Conservation (phyloP, 2,797 vertebrate species). For the Pangasius sanitwongsei region DNA sequence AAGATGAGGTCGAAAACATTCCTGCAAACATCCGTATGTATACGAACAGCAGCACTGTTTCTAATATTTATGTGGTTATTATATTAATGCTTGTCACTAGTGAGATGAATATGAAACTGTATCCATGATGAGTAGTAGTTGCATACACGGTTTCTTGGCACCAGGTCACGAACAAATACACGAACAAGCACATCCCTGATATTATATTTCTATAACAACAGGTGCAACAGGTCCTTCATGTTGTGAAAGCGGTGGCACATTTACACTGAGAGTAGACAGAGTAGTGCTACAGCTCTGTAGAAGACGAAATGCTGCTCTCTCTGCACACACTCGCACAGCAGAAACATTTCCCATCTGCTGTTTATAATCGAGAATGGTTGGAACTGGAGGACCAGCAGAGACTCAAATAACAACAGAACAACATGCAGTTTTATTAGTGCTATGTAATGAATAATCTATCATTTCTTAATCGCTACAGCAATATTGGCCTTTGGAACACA, state of each 20-base stretch:
- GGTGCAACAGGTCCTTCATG: not conserved
- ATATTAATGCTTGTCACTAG: not conserved
- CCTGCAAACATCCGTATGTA: not conserved
- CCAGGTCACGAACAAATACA: not conserved
- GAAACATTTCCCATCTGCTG: slow-evolving; percentile 7
- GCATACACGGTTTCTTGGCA: not conserved
- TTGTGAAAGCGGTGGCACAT: not conserved
- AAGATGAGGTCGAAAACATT: not conserved
- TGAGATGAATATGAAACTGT: not conserved
- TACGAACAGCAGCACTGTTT: not conserved
- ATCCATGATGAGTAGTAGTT: not conserved
- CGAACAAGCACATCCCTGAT: not conserved
- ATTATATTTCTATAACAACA: not conserved
- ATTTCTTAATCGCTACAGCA: slow-evolving; percentile 21
- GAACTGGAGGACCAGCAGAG: slow-evolving; percentile 23
- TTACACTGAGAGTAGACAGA: not conserved
- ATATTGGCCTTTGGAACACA: not conserved
- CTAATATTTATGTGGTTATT: not conserved
- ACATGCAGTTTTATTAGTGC: slow-evolving; percentile 26
- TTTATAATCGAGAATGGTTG: slow-evolving; percentile 10
- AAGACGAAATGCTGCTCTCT: not conserved
- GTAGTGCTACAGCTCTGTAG: not conserved
- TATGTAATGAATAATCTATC: slow-evolving; percentile 29
- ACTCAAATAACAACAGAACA: slow-evolving; percentile 21
- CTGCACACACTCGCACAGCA: not conserved